phyloP scores from a whole-genome alignment of 2,888 invertebrate genomes.

The Nysson spinosus region DNA sequence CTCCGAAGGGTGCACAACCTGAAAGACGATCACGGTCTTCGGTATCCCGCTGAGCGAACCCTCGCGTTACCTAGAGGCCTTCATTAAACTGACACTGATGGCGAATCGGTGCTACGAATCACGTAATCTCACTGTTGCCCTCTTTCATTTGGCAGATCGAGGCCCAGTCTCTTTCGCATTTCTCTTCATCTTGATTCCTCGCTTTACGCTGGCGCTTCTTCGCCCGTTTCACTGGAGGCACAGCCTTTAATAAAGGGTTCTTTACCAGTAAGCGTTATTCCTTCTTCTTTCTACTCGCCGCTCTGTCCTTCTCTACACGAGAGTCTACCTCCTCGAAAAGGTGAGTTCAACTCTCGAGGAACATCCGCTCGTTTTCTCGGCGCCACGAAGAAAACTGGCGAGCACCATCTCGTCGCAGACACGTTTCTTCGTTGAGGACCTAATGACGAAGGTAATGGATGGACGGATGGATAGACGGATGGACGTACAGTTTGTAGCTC shows the following conservation, averaged over 20 bases:
- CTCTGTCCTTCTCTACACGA: neutral
- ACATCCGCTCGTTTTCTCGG: constrained; percentile 29
- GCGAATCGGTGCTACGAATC: constrained; percentile 67
- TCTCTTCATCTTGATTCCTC: constrained; percentile 37
- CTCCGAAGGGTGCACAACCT: constrained; percentile 29
- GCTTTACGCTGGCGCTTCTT: constrained; percentile 30
- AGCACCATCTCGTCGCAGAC: neutral
- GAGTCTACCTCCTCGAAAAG: neutral
- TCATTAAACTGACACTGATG: constrained; percentile 69
- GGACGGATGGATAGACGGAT: constrained; percentile 4
- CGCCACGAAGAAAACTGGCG: constrained; percentile 13
- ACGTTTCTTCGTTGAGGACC: constrained; percentile 10
- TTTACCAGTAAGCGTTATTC: constrained; percentile 13
- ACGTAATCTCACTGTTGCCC: constrained; percentile 60
- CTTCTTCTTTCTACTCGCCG: neutral
- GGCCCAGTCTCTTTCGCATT: constrained; percentile 42
- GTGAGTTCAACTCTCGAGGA: neutral
- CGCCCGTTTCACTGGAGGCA: constrained; percentile 41
- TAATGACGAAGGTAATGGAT: constrained; percentile 35
- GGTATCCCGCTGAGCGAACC: constrained; percentile 65
- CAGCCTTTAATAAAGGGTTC: constrained; percentile 56
- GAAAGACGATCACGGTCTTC: constrained; percentile 61
- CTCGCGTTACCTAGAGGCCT: constrained; percentile 65
- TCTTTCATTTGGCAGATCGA: constrained; percentile 62
- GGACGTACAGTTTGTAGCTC: neutral